Percentiles rank a stretch among this genome's conserved stretches.
Conservation (phyloP, 2,888 invertebrate genomes). For the Entomobrya multifasciata region DNA sequence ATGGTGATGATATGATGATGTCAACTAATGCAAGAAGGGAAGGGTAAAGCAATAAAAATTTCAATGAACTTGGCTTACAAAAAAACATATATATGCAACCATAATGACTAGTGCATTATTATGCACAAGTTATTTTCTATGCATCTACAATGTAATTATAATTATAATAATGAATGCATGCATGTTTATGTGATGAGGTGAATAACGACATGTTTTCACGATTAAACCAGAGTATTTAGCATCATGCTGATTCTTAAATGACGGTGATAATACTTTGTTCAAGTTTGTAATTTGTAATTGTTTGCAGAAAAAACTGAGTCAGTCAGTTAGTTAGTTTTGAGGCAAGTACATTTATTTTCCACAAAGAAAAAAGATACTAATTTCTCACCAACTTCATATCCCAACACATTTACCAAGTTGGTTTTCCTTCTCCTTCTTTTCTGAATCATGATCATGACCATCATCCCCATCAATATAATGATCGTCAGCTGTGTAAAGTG, state of each 20-base stretch:
- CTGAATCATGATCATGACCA: slow-evolving; percentile 41
- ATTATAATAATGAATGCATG: not conserved
- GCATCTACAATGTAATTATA: too few species aligned
- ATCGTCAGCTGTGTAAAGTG: slow-evolving; percentile 50
- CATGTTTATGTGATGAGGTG: not conserved
- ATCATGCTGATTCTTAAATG: slow-evolving; percentile 2
- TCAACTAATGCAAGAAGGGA: slow-evolving; percentile 27
- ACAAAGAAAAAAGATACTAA: too few species aligned
- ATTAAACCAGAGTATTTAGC: not conserved
- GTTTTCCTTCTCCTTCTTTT: slow-evolving; percentile 41
- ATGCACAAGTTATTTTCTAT: not conserved
- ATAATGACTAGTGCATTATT: slow-evolving; percentile 32
- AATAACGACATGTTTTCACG: not conserved
- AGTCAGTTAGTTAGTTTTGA: not conserved
- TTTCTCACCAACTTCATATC: not conserved
- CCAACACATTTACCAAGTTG: not conserved
- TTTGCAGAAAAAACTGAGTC: not conserved
- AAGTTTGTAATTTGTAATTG: not conserved
- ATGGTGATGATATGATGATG: not conserved
- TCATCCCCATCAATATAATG: slow-evolving; percentile 4
- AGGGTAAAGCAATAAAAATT: slow-evolving; percentile 51
- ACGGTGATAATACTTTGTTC: not conserved
- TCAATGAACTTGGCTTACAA: slow-evolving; percentile 67
- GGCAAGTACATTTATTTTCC: not conserved
- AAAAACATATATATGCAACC: not conserved